Evolutionary conservation across 2,888 invertebrate genomes (phyloP), one percentile per base, ranked within the genome.

Genomic region (Tenthredo mesomela): DNA sequence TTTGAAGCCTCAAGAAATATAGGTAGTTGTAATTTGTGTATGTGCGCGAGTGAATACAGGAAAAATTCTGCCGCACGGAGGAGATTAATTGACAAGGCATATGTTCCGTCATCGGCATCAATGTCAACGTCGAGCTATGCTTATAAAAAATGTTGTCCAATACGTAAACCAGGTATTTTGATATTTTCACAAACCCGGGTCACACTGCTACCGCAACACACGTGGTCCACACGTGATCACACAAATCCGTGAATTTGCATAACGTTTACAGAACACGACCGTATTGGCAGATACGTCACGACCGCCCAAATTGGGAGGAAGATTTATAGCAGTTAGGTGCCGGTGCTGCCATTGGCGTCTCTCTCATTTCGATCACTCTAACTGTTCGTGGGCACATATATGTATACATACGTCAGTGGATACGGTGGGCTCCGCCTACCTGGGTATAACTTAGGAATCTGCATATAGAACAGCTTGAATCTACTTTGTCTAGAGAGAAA

Each of bases 301-400:
- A 86, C 85, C 75, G 84, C 78, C 88, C 88, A 90, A 90, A 90
- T 89, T 89, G 90, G 88, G 89, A 89, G 89, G 87, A 89, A 90
- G 89, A 90, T 90, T 90, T 90, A 90, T 90, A 86, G 89, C 86
- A 86, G 87, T 88, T 88, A 85, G 87, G 85, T 47, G 82, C 80
- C 40, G 12, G 15, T 33, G 25, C 37, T 40, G n/a, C 61, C 40
- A 47, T 82, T 67, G 18, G 67, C 82, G 9, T 47, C 70, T 67
- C 47, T 50, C 82, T 82, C 47, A 7, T 67, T 50, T 70, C 29
- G 70, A 82, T 47, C 67, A 67, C n/a, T 67, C 70, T 7, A 40
- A 61, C 80, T 80, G 37, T 61, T n/a, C 25, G 25, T 40, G 33
- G n/a, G 12, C 29, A 61, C n/a, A 15, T 80, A 37, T 18, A 80